Evolutionary conservation across 2,113 vertebrate species (phyloP), one percentile per base, ranked within the genome.

Genomic region (Thalassoma bifasciatum): DNA sequence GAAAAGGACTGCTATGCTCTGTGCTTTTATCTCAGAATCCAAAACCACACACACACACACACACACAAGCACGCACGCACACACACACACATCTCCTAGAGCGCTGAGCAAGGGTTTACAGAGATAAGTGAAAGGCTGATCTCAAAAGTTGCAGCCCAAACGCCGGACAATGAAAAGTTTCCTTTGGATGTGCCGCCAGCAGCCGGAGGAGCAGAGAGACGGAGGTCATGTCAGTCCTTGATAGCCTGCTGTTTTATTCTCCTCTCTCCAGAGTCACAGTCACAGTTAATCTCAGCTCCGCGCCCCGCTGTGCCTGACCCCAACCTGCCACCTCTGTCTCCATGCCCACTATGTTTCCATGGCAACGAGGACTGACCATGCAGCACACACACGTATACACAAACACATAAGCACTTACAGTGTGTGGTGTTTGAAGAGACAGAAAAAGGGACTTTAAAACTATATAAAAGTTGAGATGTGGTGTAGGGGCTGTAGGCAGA

Each of bases 231-330:
- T 89, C 86, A 61, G 79, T 56, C 73, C 83, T 69, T 23, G 44
- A 84, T 77, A 52, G 75, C 87, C 83, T 70, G 80, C 86, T 89
- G 89, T 81, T 89, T 89, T 81, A 85, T 85, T 84, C 83, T 86
- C 81, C 64, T 79, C 84, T 86, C 88, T 81, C 75, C 76, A 81
- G 66, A 92, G 83, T 85, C 72, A 87, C 85, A 88, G 84, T 85
- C 82, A 74, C 81, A 91, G 89, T 92, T 92, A 90, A 92, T 92
- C 87, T 92, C 58, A 86, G 82, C 67, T 67, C 88, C 59, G 30
- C 34, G 13, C 75, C 91, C 89, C 65, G 57, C 92, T 92, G 92
- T 42, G 89, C 72, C 79, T 53, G 21, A 86, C 85, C 86, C 88
- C 79, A 88, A 90, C 92, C 86, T 84, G 76, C 84, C 79, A 87